A percentile compares a stretch with the other conserved stretches of the same genome.
Conservation (phyloP, 1,140 invertebrate genomes). For the Daktulosphaira vitifoliae region DNA sequence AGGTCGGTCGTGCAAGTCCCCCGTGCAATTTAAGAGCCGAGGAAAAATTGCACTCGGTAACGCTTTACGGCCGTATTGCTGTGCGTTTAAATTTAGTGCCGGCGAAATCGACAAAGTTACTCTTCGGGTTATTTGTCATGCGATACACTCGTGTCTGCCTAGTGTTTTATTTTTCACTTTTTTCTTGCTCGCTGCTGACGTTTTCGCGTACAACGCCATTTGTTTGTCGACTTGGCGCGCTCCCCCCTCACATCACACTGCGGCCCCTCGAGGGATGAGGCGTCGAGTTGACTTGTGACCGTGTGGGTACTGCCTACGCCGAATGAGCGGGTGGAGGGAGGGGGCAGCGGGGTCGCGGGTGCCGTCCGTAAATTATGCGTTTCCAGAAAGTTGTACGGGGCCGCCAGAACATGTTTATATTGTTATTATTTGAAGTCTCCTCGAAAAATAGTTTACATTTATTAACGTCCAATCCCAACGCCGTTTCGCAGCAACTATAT, state of each 20-base stretch:
- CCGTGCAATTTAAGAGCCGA: neutral
- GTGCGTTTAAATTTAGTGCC: constrained; percentile 18
- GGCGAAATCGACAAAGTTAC: constrained; percentile 23
- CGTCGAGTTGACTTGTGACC: too few species aligned
- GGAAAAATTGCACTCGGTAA: constrained; percentile 17
- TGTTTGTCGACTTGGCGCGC: neutral
- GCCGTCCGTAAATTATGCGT: constrained; percentile 14
- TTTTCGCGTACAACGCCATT: constrained; percentile 14
- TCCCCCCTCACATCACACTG: neutral
- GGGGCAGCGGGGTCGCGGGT: too few species aligned
- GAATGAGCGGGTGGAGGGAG: too few species aligned
- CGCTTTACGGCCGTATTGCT: constrained; percentile 27
- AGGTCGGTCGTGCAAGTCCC: neutral
- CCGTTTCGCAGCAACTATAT: too few species aligned
- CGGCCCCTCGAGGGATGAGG: too few species aligned
- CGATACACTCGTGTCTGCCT: neutral
- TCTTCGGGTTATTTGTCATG: constrained; percentile 8
- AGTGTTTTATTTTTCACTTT: constrained; percentile 20
- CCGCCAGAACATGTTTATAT: too few species aligned
- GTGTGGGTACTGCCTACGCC: too few species aligned
- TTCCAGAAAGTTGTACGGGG: neutral
- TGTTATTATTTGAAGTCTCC: too few species aligned
- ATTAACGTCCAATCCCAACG: constrained; percentile 5
- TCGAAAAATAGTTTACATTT: constrained; percentile 15
- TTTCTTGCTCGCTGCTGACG: neutral